Base-by-base conservation (phyloP, 2,888 invertebrate species). In the Leptopilina syphax region DNA sequence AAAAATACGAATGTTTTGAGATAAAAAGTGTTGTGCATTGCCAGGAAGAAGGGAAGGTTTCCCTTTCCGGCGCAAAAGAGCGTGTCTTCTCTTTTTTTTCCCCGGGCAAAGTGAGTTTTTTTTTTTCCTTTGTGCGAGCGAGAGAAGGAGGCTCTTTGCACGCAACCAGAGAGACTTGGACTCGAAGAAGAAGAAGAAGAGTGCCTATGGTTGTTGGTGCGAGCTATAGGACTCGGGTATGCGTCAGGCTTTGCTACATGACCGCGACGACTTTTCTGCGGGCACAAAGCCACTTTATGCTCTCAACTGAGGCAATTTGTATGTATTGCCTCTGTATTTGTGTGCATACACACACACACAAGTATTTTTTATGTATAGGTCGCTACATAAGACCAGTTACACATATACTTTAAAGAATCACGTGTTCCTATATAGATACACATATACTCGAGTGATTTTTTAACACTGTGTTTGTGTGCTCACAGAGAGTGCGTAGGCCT, bases 41-140 rank as follows among this genome's bases (percentile, higher is more conserved):
- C 73, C 5, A 73, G 73, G 73, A 73, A 73, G 54, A 27, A 50
- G 34, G 73, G 73, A 54, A 86, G 87, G 87, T 89, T 90, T 90
- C 88, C 88, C 88, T 90, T 89, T 89, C 89, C 88, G 88, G 85
- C 86, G 88, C 89, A 89, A 87, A 90, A 89, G 87, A 90, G 87
- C 89, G 89, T 89, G 86, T 87, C 86, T 83, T 86, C 83, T 84
- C 85, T 84, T 84, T 85, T 85, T 18, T 50, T 85, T 84, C 84
- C 65, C 70, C 54, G 54, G 54, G 63, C 70, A 78, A 50, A 81
- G 80, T 68, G 81, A 77, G 60, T 78, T 81, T 77, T 77, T 50
- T 50, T 50, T 50, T 50, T 79, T 57, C 79, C 77, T 57, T 66
- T 70, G 34, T 78, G 47, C 57, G 67, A 77, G 34, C 77, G 18